These are phyloP conservation scores for Triops longicaudatus DNA, from an alignment of 1,140 invertebrate genomes.

Conservation along the genomic window DNA sequence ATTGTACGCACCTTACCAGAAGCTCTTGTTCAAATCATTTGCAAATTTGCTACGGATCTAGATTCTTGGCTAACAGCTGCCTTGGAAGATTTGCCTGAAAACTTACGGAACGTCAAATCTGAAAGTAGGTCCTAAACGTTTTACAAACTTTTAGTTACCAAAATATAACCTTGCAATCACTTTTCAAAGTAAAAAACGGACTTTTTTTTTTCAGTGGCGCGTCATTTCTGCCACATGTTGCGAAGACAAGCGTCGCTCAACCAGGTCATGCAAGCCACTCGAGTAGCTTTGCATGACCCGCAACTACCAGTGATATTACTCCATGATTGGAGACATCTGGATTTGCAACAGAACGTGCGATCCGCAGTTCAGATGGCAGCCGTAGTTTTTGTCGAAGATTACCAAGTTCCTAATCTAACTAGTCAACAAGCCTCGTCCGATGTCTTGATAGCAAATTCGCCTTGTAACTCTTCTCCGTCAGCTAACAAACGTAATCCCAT, in stretches of 20 bases:
- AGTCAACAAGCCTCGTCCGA: background rate
- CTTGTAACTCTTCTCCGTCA: background rate
- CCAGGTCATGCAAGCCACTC: slow-evolving; percentile 51
- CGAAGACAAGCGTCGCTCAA: slow-evolving; percentile 51
- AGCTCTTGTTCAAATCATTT: slow-evolving; percentile 45
- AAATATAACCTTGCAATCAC: background rate
- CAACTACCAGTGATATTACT: slow-evolving; percentile 51
- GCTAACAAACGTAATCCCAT: background rate
- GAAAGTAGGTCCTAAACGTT: slow-evolving; percentile 38
- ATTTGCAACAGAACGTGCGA: slow-evolving; percentile 39
- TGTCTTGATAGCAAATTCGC: background rate
- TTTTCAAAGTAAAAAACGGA: background rate
- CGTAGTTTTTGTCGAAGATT: background rate
- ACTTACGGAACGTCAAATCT: slow-evolving; percentile 45
- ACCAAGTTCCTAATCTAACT: background rate
- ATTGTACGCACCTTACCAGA: slow-evolving; percentile 42
- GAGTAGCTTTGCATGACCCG: slow-evolving; percentile 48
- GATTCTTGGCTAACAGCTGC: slow-evolving; percentile 46
- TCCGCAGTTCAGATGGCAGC: slow-evolving; percentile 13
- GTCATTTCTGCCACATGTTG: slow-evolving; percentile 48
- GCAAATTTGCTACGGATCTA: slow-evolving; percentile 50
- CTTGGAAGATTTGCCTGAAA: slow-evolving; percentile 45
- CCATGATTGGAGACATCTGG: slow-evolving; percentile 41
- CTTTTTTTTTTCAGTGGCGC: slow-evolving; percentile 37
- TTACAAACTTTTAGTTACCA: background rate